phyloP scores from a whole-genome alignment of 2,113 vertebrate species.

The Centropus bengalensis region DNA sequence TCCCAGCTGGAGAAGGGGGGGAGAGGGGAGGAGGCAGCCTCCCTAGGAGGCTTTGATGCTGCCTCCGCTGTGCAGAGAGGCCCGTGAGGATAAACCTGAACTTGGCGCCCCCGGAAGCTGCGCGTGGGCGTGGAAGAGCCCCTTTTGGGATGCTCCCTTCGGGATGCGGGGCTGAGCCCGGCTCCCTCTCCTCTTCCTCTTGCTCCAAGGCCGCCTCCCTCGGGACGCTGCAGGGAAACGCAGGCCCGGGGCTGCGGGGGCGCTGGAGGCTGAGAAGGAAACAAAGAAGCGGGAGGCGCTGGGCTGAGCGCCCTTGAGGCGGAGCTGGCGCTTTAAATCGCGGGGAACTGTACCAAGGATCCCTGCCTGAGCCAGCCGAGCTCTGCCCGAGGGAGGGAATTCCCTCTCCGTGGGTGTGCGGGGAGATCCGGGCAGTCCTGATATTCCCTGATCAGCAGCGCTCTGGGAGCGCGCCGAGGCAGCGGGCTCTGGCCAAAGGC shows the following conservation, averaged over 20 bases:
- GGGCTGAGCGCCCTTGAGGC: background rate
- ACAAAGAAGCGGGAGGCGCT: background rate
- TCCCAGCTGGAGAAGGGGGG: background rate
- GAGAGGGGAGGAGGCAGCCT: background rate
- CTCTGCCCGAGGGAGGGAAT: background rate
- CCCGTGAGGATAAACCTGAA: background rate
- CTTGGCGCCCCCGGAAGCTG: background rate
- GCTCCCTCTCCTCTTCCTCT: background rate
- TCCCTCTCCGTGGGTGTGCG: background rate
- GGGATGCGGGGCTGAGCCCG: background rate
- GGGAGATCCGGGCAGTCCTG: background rate
- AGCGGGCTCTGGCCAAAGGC: background rate
- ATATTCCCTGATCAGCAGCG: background rate
- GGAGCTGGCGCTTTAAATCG: background rate
- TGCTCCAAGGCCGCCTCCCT: background rate
- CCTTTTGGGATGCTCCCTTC: background rate
- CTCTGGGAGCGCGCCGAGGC: background rate
- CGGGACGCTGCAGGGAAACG: accelerated
- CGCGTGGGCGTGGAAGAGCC: background rate
- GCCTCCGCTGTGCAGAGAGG: background rate
- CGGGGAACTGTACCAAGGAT: background rate
- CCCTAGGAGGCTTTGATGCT: background rate
- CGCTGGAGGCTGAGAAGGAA: background rate
- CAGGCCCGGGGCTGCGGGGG: background rate
- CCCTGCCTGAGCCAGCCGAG: background rate